phyloP scores from a whole-genome alignment of 1,140 invertebrate genomes.

The Temnothorax nylanderi region DNA sequence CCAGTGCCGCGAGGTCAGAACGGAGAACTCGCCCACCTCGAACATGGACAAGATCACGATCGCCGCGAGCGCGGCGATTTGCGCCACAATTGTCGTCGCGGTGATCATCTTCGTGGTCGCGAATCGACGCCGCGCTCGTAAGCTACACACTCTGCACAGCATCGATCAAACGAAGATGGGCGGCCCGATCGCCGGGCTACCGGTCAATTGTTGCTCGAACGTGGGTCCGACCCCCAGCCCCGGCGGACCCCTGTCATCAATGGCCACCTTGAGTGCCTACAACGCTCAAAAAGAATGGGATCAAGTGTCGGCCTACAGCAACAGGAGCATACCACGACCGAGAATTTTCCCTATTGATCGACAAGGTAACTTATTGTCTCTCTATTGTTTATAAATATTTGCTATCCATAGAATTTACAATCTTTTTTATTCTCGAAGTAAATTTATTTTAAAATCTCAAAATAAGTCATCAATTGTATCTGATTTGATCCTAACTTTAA shows the following conservation, averaged over 20 bases:
- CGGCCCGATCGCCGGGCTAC: conserved; percentile 89
- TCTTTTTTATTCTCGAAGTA: not conserved
- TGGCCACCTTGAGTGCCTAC: conserved; percentile 92
- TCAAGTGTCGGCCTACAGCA: conserved; percentile 96
- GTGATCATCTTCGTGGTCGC: conserved; percentile 95
- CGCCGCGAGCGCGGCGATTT: conserved; percentile 96
- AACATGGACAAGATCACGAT: conserved; percentile 98
- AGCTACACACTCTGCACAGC: conserved; percentile 90
- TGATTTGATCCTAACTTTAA: not conserved
- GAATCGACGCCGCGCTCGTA: conserved; percentile 90
- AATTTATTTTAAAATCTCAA: conserved; percentile 1
- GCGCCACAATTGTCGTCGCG: conserved; percentile 95
- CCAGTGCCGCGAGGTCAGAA: conserved; percentile 95
- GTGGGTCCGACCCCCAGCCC: conserved; percentile 90
- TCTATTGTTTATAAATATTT: not conserved
- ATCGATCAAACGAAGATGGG: conserved; percentile 89
- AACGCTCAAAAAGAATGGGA: conserved; percentile 96
- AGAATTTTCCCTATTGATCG: conserved; percentile 92
- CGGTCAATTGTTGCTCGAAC: conserved; percentile 91
- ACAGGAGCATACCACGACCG: conserved; percentile 94
- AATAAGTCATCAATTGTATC: not conserved
- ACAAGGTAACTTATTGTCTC: conserved; percentile 81
- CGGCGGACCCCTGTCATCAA: conserved; percentile 91
- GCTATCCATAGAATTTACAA: not conserved
- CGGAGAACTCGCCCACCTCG: conserved; percentile 91